These are phyloP conservation scores for Nycticryphes semicollaris DNA, from an alignment of 2,113 vertebrate genomes.

Conservation along the genomic window DNA sequence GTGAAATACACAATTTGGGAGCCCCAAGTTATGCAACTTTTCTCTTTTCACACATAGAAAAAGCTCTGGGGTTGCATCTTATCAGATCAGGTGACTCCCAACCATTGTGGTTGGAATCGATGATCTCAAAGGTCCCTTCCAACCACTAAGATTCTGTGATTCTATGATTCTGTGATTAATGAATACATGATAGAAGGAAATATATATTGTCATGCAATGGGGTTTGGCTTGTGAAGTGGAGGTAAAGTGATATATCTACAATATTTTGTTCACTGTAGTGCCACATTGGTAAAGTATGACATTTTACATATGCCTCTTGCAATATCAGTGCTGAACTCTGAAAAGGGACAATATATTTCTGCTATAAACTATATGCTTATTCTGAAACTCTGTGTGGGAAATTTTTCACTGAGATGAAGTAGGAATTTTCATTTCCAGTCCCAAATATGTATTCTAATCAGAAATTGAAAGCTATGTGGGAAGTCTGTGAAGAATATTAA, in stretches of 20 bases:
- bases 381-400: background rate
- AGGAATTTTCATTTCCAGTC: background rate
- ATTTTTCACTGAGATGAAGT: background rate
- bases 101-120: too few species aligned
- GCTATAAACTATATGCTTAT: background rate
- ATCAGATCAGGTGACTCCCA: background rate
- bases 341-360: background rate
- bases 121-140: too few species aligned
- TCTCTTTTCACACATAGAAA: background rate
- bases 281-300: background rate
- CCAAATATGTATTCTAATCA: background rate
- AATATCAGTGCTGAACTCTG: background rate
- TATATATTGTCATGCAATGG: background rate
- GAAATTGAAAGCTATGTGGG: background rate
- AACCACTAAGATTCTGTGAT: too few species aligned
- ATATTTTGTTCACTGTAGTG: conserved; percentile 23
- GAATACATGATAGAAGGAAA: background rate
- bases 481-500: background rate
- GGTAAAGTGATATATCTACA: background rate
- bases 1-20: background rate
- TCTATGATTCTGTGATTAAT: too few species aligned
- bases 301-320: background rate
- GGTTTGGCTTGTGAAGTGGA: conserved; percentile 17
- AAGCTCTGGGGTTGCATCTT: background rate
- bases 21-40: background rate